Base-by-base conservation (phyloP, 2,888 invertebrate genomes). In the Bombylius major region DNA sequence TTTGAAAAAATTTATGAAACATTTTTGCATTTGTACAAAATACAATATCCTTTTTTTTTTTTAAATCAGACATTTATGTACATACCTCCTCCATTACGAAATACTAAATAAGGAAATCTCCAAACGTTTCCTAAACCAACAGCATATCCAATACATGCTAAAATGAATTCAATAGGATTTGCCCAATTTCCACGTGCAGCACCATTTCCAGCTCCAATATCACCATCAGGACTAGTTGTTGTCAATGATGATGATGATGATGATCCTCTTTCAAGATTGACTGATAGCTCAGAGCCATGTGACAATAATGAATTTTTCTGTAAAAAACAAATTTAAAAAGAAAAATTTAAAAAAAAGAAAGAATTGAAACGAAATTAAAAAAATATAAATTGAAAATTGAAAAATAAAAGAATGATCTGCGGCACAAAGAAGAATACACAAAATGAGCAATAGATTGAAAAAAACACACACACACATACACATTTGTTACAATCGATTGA, bases 91-190 rank as follows among this genome's bases (percentile, higher is more conserved):
- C 64, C 62, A 55, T 63, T 64, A 31, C 64, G 62, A 58, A 62
- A 65, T 8, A 62, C 64, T 39, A 65, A 55, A 60, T 64, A 61
- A 47, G 64, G 65, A 59, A 65, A 65, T 55, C 65, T 59, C 65
- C 65, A 65, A 58, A 65, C 61, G 57, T 65, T 65, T n/a, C 65
- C 65, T 32, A 65, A 58, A 51, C 65, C 65, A 47, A 65, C 61
- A 53, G 65, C 65, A 63, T 65, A 65, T 42, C 63, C 62, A 49
- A 65, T 51, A 56, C 65, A 65, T 9, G 65, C 62, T 44, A 65
- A 58, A 50, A 62, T 56, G 55, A 65, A 65, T 60, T 65, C 62
- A 49, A 64, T 14, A 45, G 59, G 63, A 58, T 51, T 60, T 47
- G 55, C 50, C 65, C 65, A 65, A 53, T 62, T 63, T 59, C 64